These are phyloP conservation scores for Venustoraphidia nigricollis DNA, from an alignment of 2,888 invertebrate species.

Conservation along the genomic window DNA sequence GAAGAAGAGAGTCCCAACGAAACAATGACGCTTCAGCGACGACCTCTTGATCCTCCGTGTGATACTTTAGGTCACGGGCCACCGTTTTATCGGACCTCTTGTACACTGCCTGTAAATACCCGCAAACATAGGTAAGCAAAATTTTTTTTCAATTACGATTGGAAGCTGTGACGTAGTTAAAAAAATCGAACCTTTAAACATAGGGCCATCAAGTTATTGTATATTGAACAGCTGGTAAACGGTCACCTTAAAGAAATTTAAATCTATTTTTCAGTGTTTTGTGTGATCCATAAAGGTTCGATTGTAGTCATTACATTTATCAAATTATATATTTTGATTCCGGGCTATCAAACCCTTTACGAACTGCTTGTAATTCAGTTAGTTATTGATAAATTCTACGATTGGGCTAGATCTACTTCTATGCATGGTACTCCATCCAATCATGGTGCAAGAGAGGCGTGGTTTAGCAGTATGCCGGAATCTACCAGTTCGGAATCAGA, in stretches of 20 bases:
- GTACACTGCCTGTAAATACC: slow-evolving; percentile 47
- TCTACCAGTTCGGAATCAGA: slow-evolving; percentile 24
- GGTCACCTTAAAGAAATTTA: no score
- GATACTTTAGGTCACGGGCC: slow-evolving; percentile 25
- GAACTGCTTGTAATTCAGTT: no score
- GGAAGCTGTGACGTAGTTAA: no score
- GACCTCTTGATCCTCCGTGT: slow-evolving; percentile 30
- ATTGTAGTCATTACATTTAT: no score
- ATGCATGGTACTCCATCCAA: slow-evolving; percentile 20
- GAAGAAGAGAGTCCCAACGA: slow-evolving; percentile 39
- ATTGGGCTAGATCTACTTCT: slow-evolving; percentile 11
- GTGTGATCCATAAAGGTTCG: no score
- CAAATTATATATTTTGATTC: no score
- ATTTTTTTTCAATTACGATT: neutral
- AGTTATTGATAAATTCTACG: neutral
- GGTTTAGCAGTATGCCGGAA: slow-evolving; percentile 21
- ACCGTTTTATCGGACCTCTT: slow-evolving; percentile 43
- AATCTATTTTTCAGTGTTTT: no score
- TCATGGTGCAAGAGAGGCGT: slow-evolving; percentile 21
- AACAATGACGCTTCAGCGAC: slow-evolving; percentile 52
- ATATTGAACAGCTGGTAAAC: no score
- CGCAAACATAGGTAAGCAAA: slow-evolving; percentile 31
- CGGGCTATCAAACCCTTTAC: no score
- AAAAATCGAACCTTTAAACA: no score
- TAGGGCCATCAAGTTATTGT: no score